Base-by-base conservation (phyloP, 2,113 vertebrate genomes). In the Psittacula cyanocephala region DNA sequence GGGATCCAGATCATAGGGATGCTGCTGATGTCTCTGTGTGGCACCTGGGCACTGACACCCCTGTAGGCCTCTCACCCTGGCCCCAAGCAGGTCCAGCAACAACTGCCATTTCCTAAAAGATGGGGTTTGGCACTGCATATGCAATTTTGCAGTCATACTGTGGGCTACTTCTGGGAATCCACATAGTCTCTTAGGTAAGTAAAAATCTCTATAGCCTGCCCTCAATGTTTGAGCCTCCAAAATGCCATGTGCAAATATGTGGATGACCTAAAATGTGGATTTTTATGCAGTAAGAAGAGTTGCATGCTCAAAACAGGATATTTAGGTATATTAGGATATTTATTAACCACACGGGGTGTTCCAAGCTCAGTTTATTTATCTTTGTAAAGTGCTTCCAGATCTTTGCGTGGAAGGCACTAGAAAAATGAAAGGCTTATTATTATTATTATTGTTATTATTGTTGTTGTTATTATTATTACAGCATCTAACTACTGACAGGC, bases 381-480 rank as follows among this genome's bases (percentile, higher is more conserved):
- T 94, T 93, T 52, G 60, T 91, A 93, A 93, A 96, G 71, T 96
- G 88, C 80, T 96, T 96, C 89, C 97, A 95, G 94, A 97, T 94
- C 89, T 93, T 96, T 97, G 85, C 7, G 0, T 93, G 83, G 91
- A 97, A 95, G 71, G 91, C 96, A 96, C 93, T 95, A 95, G 91
- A 96, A 92, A 92, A 96, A 97, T 96, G 85, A 96, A 97, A 97
- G 89, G 49, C 85, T 3, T 95, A 90, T 96, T 96, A 94, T 95
- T 97, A 89, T 97, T 93, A 46, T 95, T 96, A 25, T 97, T 96
- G 10, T 97, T 97, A 17, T 96, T 96, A 47, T 96, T 96, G 24
- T 97, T 97, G 23, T 96, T 92, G 28, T 93, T 96, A 63, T 95
- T 96, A 91, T 96, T 95, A 97, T 95, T 97, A 96, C 84, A 88